Evolutionary conservation across 2,797 vertebrate species (phyloP), one percentile per base, ranked within the genome.

Genomic region (Scolopax rusticola): DNA sequence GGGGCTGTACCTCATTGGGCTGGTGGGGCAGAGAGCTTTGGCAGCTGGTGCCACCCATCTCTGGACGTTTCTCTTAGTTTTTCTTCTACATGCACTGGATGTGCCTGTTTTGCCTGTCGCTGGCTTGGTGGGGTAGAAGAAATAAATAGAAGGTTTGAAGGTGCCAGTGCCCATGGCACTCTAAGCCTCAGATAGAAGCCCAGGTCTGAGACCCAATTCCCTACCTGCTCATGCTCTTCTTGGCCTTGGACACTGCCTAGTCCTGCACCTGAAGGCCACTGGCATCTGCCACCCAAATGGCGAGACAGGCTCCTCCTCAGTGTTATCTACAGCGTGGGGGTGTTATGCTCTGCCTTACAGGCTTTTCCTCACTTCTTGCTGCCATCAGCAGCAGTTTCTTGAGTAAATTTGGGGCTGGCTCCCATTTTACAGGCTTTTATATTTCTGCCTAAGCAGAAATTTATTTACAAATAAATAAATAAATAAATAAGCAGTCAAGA

Each of bases 131-230:
- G 18, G 9, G 27, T 10, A 45, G 43, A 76, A 68, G 8, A 50
- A 50, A 25, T 50, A 50, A 50, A 50, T 50, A 50, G 13, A 25
- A 50, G 13, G 24, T 15, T 50, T 89, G 43, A 59, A 48, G 65
- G 13, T 60, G 12, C 9, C 0, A 0, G 8, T 64, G n/a, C 13
- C 14, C 2, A 3, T 20, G 50, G 38, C 1, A 8, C 27, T 56
- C 15, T n/a, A 12, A 45, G 15, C 11, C 15, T 65, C 36, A 57
- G 24, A 36, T 0, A 50, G 38, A 73, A 73, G 30, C 15, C 9
- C 48, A 71, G 15, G 25, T 5, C 4, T 40, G 47, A 74, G n/a
- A 61, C 15, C 8, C 24, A 24, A 43, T 56, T 84, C 14, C 15
- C 5, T 5, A 2, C 9, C 47, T 69, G 9, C 18, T 88, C 12